A percentile compares a stretch with the other conserved stretches of the same genome.
These are phyloP conservation scores for Drosophila pandora DNA, from an alignment of 1,140 invertebrate genomes.

Conservation along the genomic window DNA sequence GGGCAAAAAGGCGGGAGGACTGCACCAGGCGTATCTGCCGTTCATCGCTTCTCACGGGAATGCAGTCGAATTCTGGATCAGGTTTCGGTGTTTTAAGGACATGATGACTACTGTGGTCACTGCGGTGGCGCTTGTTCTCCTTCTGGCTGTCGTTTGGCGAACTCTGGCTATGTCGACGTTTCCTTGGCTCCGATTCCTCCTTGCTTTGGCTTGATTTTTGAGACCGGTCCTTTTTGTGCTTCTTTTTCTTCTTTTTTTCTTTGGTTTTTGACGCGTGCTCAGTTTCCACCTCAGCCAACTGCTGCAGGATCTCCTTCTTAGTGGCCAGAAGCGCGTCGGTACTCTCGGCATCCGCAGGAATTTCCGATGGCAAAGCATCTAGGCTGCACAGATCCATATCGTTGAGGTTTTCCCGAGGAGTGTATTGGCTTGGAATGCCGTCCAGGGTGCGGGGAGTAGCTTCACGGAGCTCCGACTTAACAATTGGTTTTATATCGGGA, in stretches of 20 bases:
- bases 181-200: constrained; percentile 7
- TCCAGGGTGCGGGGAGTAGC: not conserved
- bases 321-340: not conserved
- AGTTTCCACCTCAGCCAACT: not conserved
- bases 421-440: constrained; percentile 16
- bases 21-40: constrained; percentile 14
- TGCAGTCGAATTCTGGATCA: constrained; percentile 1
- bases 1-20: not conserved
- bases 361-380: not conserved
- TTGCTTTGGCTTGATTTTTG: constrained; percentile 29
- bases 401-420: not conserved
- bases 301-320: not conserved
- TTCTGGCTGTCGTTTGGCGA: not conserved
- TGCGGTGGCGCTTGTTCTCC: constrained; percentile 1
- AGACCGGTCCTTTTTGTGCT: constrained; percentile 40
- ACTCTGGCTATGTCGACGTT: constrained; percentile 14
- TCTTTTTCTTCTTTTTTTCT: constrained; percentile 18
- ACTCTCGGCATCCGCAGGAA: not conserved
- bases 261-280: not conserved
- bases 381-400: constrained; percentile 31
- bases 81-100: not conserved
- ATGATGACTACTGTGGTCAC: not conserved
- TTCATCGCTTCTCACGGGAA: constrained; percentile 9
- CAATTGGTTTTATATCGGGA: not conserved
- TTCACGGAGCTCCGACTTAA: not conserved